A percentile compares a stretch with the other conserved stretches of the same genome.
Conservation (phyloP, 2,797 vertebrate genomes). For the Spheniscus humboldti region DNA sequence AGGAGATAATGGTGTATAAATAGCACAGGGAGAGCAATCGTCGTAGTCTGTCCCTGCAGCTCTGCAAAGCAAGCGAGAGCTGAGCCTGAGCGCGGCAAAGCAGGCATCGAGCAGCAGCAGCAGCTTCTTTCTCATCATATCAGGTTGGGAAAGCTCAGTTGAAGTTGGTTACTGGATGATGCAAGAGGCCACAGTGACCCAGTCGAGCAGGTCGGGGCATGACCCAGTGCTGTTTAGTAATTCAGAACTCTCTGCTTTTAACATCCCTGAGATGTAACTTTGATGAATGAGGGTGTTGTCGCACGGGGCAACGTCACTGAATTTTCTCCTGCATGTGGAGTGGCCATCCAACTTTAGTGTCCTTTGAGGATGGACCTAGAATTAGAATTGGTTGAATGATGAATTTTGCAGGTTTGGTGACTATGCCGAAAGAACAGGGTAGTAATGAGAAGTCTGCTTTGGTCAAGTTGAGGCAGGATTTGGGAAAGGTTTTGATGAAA, state of each 20-base stretch:
- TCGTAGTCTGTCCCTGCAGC: neutral
- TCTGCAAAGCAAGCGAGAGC: neutral
- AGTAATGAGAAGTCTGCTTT: neutral
- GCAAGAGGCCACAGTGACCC: neutral
- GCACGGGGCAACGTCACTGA: neutral
- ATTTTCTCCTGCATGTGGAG: neutral
- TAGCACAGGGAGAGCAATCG: neutral
- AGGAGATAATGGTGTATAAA: slow-evolving; percentile 6
- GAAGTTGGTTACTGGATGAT: neutral
- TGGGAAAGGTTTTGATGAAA: neutral
- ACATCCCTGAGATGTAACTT: neutral
- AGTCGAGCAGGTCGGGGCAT: neutral
- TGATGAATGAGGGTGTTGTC: neutral
- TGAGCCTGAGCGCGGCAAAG: neutral
- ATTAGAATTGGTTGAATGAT: neutral
- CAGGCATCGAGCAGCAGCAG: neutral
- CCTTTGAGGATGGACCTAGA: neutral
- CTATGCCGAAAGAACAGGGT: neutral
- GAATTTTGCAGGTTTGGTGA: neutral
- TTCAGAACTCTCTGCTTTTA: neutral
- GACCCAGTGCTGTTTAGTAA: neutral
- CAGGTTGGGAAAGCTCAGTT: neutral
- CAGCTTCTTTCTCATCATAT: neutral
- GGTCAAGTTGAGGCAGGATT: neutral
- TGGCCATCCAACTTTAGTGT: neutral